Conservation (phyloP, 2,113 vertebrate species). For the Mobula hypostoma region DNA sequence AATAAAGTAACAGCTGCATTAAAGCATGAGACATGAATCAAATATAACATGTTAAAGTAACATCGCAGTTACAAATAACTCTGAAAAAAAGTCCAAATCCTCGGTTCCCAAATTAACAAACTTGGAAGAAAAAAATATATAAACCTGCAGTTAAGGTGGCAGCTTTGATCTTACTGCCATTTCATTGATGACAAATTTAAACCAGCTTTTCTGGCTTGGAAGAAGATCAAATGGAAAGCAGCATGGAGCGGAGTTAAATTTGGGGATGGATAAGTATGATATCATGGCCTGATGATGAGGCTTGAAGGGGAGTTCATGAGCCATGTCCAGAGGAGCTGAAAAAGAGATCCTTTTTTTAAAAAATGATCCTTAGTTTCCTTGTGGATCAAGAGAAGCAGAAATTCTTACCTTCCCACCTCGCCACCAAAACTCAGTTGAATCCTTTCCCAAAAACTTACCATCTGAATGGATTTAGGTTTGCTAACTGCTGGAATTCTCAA, state of each 20-base stretch:
- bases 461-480: neutral
- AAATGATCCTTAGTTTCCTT: neutral
- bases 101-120: neutral
- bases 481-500: neutral
- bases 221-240: neutral
- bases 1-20: neutral
- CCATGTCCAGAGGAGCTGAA: neutral
- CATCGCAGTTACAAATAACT: neutral
- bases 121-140: neutral
- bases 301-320: neutral
- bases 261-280: neutral
- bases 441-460: neutral
- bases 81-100: neutral
- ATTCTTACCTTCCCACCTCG: neutral
- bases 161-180: neutral
- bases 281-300: neutral
- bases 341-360: neutral
- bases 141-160: neutral
- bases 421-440: neutral
- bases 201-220: neutral
- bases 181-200: neutral
- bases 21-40: neutral
- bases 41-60: neutral
- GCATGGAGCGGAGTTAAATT: neutral
- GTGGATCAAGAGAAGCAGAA: neutral